phyloP scores from a whole-genome alignment of 2,888 invertebrate species.

The Ferrisia virgata region DNA sequence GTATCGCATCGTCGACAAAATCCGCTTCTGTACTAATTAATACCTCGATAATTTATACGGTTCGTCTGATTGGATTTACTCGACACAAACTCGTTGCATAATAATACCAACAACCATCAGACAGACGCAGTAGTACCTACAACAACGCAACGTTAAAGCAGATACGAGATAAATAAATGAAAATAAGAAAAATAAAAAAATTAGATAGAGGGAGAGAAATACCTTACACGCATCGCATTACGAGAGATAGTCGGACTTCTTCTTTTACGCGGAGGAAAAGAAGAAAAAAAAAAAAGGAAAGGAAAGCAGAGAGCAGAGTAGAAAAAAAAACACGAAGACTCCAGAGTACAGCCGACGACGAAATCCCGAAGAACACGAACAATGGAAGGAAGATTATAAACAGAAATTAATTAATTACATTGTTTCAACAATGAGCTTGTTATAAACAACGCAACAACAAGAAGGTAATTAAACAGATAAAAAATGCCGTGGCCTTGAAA shows the following conservation, averaged over 20 bases:
- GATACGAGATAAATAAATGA: no score
- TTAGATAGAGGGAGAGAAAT: background rate
- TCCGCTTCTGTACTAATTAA: background rate
- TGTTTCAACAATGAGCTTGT: constrained; percentile 21
- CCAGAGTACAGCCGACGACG: background rate
- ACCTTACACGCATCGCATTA: background rate
- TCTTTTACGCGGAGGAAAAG: background rate
- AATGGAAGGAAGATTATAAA: constrained; percentile 29
- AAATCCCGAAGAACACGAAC: constrained; percentile 9
- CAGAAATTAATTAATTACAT: constrained; percentile 26
- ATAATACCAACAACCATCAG: background rate
- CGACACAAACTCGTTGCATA: background rate
- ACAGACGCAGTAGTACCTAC: background rate
- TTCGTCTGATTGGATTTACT: background rate
- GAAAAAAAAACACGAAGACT: background rate
- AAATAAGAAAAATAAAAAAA: no score
- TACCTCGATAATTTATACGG: background rate
- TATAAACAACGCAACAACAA: background rate
- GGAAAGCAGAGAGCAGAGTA: background rate
- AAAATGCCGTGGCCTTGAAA: constrained; percentile 1
- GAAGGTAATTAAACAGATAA: constrained; percentile 25
- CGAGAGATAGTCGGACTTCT: background rate
- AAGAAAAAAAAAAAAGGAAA: background rate
- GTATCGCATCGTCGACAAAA: background rate
- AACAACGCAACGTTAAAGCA: background rate